Conservation (phyloP, 1,140 invertebrate genomes). For the Meteorus sp. region DNA sequence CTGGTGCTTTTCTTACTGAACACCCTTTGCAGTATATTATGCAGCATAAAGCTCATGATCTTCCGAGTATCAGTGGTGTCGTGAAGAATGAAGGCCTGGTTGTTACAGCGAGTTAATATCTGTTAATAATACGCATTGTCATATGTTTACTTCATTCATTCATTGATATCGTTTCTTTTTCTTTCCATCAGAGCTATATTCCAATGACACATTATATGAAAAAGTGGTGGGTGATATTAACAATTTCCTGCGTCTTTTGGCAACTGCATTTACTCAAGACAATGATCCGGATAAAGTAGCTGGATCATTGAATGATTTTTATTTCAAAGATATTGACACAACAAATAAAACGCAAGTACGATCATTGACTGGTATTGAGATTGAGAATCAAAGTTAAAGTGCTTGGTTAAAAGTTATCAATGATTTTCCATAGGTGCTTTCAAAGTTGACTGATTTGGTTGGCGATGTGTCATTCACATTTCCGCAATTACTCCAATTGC, state of each 20-base stretch:
- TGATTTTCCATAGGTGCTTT: slow-evolving; percentile 20
- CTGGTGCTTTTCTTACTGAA: slow-evolving; percentile 28
- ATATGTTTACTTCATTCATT: slow-evolving; percentile 4
- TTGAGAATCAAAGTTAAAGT: not conserved
- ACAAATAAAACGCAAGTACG: slow-evolving; percentile 21
- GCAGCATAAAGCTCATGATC: slow-evolving; percentile 18
- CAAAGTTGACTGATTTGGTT: slow-evolving; percentile 17
- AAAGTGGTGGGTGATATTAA: slow-evolving; percentile 1
- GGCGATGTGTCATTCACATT: slow-evolving; percentile 22
- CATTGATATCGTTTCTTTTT: slow-evolving; percentile 5
- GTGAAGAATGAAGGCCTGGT: slow-evolving; percentile 26
- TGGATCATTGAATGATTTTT: slow-evolving; percentile 14
- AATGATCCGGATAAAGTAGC: slow-evolving; percentile 4
- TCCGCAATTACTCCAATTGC: slow-evolving; percentile 21
- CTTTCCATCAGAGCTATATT: slow-evolving; percentile 16
- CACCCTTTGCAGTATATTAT: slow-evolving; percentile 22
- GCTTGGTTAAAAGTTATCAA: not conserved
- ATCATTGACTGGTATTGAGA: too few species aligned
- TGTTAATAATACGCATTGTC: not conserved
- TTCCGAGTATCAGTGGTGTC: slow-evolving; percentile 25
- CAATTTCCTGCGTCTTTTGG: slow-evolving; percentile 6
- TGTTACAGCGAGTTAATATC: slow-evolving; percentile 17
- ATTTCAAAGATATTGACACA: slow-evolving; percentile 19
- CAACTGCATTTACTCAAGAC: not conserved
- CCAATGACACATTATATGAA: slow-evolving; percentile 17